Evolutionary conservation across 1,140 invertebrate genomes (phyloP).

Genomic region (Papilio dardanus): DNA sequence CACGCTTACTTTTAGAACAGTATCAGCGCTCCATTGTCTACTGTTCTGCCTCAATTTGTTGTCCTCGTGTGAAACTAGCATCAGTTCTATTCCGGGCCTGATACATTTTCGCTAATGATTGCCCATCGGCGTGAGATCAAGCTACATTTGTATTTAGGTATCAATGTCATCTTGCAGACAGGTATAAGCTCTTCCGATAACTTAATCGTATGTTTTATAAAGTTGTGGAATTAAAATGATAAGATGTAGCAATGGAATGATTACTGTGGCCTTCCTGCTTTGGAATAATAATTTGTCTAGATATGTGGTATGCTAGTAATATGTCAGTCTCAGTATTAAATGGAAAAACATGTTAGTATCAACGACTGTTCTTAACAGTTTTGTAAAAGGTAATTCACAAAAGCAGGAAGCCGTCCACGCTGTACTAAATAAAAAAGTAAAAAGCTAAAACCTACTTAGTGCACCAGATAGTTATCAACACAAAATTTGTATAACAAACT

Average conservation of each 20-base stretch:
- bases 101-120: constrained; percentile 79
- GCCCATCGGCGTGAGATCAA: constrained; percentile 65
- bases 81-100: constrained; percentile 78
- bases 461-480: background rate
- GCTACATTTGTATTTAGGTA: constrained; percentile 51
- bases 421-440: background rate
- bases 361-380: too few relatives aligned
- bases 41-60: background rate
- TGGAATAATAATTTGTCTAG: too few relatives aligned
- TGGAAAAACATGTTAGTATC: too few relatives aligned
- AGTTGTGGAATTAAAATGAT: background rate
- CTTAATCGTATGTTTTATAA: background rate
- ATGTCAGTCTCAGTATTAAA: background rate
- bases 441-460: background rate
- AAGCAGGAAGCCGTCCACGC: too few relatives aligned
- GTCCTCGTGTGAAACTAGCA: background rate
- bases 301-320: background rate
- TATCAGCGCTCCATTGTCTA: background rate
- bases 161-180: background rate
- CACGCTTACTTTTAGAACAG: background rate
- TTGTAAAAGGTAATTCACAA: background rate
- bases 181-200: background rate
- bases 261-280: too few relatives aligned
- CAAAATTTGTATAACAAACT: background rate
- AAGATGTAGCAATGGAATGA: too few relatives aligned